Evolutionary conservation across 2,888 invertebrate genomes (phyloP).

Genomic region (Trichopoda pennipes): DNA sequence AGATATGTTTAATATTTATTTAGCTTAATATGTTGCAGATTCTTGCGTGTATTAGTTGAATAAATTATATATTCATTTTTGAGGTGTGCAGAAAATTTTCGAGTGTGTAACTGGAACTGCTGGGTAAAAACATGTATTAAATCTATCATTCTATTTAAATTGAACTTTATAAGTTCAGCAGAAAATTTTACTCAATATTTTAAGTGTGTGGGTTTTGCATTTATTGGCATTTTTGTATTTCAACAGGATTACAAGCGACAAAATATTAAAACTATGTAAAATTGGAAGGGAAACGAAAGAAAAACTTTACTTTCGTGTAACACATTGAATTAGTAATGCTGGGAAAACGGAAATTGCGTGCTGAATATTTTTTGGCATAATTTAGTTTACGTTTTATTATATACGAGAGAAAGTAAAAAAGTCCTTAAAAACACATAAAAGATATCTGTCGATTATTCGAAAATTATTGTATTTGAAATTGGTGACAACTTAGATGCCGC

Average conservation of each 20-base stretch:
- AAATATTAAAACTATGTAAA: neutral
- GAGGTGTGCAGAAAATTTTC: no score
- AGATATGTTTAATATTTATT: no score
- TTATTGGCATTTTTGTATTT: conserved; percentile 5
- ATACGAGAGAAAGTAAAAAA: no score
- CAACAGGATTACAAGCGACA: neutral
- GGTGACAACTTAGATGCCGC: no score
- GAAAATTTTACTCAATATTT: neutral
- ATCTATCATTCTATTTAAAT: neutral
- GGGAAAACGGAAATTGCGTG: conserved; percentile 48
- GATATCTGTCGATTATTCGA: no score
- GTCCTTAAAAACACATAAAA: no score
- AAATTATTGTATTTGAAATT: no score
- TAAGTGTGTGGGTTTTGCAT: neutral
- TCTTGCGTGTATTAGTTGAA: no score
- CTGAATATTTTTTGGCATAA: conserved; percentile 19
- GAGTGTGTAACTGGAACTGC: neutral
- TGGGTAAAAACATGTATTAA: neutral
- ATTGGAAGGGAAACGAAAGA: neutral
- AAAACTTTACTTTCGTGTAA: conserved; percentile 37
- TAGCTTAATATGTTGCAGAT: no score
- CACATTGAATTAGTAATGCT: conserved; percentile 42
- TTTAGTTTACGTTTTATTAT: no score
- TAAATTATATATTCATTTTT: no score
- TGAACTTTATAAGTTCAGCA: neutral